Conservation (phyloP, 30 jellyfish, hydroid and myxozoan species). For the Phacellophora camtschatica region DNA sequence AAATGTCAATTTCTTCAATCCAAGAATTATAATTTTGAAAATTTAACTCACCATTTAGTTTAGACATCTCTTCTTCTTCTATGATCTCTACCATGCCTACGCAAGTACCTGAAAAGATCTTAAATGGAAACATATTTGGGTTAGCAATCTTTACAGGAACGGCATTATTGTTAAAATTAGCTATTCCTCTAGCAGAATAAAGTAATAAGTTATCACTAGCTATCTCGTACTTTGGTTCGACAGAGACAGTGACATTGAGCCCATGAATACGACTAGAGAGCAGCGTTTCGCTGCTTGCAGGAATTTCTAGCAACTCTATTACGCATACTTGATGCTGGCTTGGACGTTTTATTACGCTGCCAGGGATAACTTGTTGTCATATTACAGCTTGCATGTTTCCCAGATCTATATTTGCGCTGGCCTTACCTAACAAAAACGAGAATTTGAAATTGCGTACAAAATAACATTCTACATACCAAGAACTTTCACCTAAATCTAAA, state of each 20-base stretch:
- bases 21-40: background rate
- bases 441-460: constrained; percentile 7
- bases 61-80: background rate
- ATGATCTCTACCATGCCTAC: constrained; percentile 3
- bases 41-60: background rate
- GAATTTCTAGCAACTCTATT: background rate
- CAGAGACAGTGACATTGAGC: constrained; percentile 11
- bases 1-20: constrained; percentile 3
- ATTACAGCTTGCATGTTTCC: background rate
- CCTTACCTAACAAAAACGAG: constrained; percentile 22
- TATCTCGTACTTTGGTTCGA: constrained; percentile 50
- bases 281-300: constrained; percentile 9
- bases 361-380: background rate
- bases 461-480: constrained; percentile 30
- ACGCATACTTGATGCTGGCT: background rate
- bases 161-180: background rate
- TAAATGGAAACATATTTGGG: constrained; percentile 13
- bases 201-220: background rate
- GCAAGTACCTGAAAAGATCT: background rate
- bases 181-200: constrained; percentile 18
- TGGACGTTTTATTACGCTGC: background rate
- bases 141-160: background rate
- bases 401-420: constrained; percentile 18
- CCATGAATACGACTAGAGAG: background rate
- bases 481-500: constrained; percentile 7